These are phyloP conservation scores for Sympetrum striolatum DNA, from an alignment of 2,888 invertebrate genomes.

Conservation along the genomic window DNA sequence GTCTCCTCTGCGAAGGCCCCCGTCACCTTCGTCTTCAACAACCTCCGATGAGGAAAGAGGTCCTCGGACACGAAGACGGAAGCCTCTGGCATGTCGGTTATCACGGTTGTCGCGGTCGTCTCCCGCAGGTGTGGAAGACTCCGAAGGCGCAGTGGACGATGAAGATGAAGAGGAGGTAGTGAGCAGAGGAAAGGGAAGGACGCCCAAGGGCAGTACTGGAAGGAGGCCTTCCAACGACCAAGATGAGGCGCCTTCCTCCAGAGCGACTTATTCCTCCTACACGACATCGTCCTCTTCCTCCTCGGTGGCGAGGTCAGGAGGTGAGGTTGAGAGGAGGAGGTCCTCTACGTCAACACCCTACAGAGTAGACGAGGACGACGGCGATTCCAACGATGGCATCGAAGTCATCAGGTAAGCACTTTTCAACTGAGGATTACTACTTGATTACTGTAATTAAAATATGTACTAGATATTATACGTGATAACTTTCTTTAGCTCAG, in stretches of 20 bases:
- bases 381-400: constrained; percentile 26
- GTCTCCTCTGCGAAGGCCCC: background rate
- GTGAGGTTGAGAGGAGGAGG: background rate
- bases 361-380: constrained; percentile 6
- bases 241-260: background rate
- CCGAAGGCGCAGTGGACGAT: background rate
- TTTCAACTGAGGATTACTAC: no score
- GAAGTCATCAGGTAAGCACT: constrained; percentile 6
- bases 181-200: background rate
- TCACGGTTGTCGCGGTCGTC: constrained; percentile 16
- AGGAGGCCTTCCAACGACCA: background rate
- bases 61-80: background rate
- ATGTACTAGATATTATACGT: no score
- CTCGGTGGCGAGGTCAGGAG: constrained; percentile 14
- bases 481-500: no score
- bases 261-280: constrained; percentile 19
- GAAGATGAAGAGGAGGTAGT: background rate
- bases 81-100: background rate
- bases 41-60: background rate
- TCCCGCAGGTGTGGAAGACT: constrained; percentile 30
- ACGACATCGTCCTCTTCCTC: constrained; percentile 10
- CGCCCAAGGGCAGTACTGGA: background rate
- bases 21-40: background rate
- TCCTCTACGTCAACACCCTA: background rate
- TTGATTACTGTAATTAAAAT: no score